Evolutionary conservation across 1,140 invertebrate genomes (phyloP), one percentile per base, ranked within the genome.

Genomic region (Helicoverpa armigera): DNA sequence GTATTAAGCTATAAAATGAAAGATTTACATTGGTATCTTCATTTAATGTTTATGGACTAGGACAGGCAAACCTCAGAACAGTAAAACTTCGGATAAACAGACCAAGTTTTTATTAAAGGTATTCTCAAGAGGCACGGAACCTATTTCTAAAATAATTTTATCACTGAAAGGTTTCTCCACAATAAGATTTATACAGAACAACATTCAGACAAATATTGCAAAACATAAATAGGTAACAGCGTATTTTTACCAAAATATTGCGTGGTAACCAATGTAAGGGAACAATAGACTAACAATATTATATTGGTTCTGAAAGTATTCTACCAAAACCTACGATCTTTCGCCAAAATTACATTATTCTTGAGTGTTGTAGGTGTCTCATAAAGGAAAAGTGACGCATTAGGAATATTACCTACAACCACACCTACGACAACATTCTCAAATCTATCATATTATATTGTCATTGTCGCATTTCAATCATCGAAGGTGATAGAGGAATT

Each of bases 81-180:
- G 43, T 67, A 67, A 67, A 35, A 67, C 35, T 67, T 67, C 63
- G 11, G 4, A 67, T 35, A 18, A 43, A 67, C 18, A 50, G 43
- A 67, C 63, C 43, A 50, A 67, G 63, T 67, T 67, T 67, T 67
- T 67, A 50, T 50, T 18, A 67, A 48, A 67, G 63, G 43, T 48
- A 50, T 48, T 67, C 63, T 67, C 63, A 50, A 67, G 63, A 67
- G 63, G n/a, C 43, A 50, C 9, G 43, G 16, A 67, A 67, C 63
- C 35, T 35, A 67, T 67, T 67, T 48, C 63, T 9, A 67, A 67
- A 67, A 48, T 67, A 67, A 48, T 67, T 0, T 50, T 18, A 48
- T 67, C 63, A 67, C 11, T 50, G 63, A 67, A 67, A 23, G 2
- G 43, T 50, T 67, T 18, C 35, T 43, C 12, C 14, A 43, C 4